These are phyloP conservation scores for Pterostichus madidus DNA, from an alignment of 2,888 invertebrate genomes.

Conservation along the genomic window DNA sequence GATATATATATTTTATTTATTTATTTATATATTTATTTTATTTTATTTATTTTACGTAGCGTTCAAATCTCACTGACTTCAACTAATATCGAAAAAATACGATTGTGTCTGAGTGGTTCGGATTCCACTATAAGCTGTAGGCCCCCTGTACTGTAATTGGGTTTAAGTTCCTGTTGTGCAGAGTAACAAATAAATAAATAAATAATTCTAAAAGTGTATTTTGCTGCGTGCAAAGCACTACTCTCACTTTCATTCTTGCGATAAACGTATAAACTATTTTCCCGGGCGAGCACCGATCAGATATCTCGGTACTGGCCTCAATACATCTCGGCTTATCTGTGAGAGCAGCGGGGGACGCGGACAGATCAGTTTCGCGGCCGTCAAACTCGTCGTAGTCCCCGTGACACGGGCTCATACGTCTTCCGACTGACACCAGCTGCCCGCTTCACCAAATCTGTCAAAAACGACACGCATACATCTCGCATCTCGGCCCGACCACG, in stretches of 20 bases:
- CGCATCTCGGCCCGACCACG: background rate
- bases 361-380: slow-evolving; percentile 54
- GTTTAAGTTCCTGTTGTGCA: too few species aligned
- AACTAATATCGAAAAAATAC: too few species aligned
- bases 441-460: slow-evolving; percentile 51
- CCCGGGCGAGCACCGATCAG: background rate
- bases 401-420: slow-evolving; percentile 52
- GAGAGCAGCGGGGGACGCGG: slow-evolving; percentile 21
- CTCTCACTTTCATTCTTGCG: slow-evolving; percentile 12
- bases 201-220: too few species aligned
- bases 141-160: too few species aligned
- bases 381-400: slow-evolving; percentile 28
- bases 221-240: background rate
- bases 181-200: too few species aligned
- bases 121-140: too few species aligned
- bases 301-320: slow-evolving; percentile 37
- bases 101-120: too few species aligned
- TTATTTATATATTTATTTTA: too few species aligned
- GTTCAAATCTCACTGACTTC: too few species aligned
- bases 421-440: slow-evolving; percentile 55
- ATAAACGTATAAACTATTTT: background rate
- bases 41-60: too few species aligned
- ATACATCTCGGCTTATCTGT: slow-evolving; percentile 48
- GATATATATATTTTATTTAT: too few species aligned
- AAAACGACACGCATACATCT: slow-evolving; percentile 53